Evolutionary conservation across 2,113 vertebrate species (phyloP).

Genomic region (Murina feae): DNA sequence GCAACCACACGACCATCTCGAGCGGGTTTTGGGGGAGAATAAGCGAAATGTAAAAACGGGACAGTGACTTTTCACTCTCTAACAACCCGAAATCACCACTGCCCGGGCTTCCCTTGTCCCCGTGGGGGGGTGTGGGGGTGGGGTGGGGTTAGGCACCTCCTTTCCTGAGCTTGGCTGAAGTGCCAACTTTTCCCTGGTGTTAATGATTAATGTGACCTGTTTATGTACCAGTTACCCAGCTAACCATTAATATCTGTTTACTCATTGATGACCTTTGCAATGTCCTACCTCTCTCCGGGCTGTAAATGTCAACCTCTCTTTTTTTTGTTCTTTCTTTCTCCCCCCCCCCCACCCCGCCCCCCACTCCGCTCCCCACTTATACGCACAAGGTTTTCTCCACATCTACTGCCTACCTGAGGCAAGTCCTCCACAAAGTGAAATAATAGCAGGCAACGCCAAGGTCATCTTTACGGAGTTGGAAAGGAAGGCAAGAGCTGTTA

Average conservation of each 20-base stretch:
- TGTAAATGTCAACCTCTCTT: slow-evolving; percentile 87
- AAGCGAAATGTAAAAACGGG: slow-evolving; percentile 9
- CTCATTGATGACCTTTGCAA: slow-evolving; percentile 95
- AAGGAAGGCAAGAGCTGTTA: background rate
- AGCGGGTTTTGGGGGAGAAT: background rate
- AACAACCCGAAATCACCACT: background rate
- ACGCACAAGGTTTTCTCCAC: slow-evolving; percentile 64
- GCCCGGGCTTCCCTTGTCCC: slow-evolving; percentile 75
- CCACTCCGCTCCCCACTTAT: too few relatives aligned
- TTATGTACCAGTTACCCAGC: slow-evolving; percentile 94
- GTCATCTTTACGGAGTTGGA: background rate
- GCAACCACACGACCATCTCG: background rate
- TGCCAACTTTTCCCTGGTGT: slow-evolving; percentile 81
- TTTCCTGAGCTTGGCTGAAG: slow-evolving; percentile 77
- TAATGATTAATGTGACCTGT: slow-evolving; percentile 98
- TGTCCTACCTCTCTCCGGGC: slow-evolving; percentile 86
- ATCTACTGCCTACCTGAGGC: slow-evolving; percentile 51
- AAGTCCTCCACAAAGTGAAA: slow-evolving; percentile 25
- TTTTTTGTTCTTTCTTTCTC: slow-evolving; percentile 40
- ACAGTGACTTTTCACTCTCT: background rate
- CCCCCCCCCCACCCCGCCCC: background rate
- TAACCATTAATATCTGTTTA: slow-evolving; percentile 99
- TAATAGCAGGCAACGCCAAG: background rate
- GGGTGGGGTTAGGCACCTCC: slow-evolving; percentile 56
- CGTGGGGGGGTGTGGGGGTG: background rate